phyloP scores from a whole-genome alignment of 2,797 vertebrate genomes.

The Hirundo rustica region DNA sequence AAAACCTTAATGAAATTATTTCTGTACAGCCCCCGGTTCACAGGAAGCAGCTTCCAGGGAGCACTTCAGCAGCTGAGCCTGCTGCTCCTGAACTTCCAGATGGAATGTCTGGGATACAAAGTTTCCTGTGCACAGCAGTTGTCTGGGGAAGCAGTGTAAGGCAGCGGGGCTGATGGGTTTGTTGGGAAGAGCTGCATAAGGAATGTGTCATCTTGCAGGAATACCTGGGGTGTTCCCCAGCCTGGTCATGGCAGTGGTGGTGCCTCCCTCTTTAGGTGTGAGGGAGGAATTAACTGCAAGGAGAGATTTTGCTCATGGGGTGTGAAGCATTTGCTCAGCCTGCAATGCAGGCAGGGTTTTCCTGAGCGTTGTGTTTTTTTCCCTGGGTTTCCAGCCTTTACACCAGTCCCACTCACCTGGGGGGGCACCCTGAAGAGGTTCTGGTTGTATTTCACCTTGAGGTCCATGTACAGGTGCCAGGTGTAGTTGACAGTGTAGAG shows the following conservation, averaged over 20 bases:
- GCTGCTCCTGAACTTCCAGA: not conserved
- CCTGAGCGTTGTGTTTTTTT: not conserved
- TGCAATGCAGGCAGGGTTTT: not conserved
- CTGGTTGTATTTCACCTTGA: slow-evolving; percentile 78
- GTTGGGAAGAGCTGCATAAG: not conserved
- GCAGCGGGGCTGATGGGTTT: not conserved
- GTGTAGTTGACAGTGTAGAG: slow-evolving; percentile 88
- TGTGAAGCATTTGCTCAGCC: slow-evolving; percentile 53
- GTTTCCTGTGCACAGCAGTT: not conserved
- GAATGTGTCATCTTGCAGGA: not conserved
- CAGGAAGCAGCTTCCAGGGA: not conserved
- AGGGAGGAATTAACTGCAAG: not conserved
- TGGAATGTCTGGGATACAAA: not conserved
- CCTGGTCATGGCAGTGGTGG: not conserved
- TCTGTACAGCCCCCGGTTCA: not conserved
- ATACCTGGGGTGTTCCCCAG: not conserved
- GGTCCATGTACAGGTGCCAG: slow-evolving; percentile 81
- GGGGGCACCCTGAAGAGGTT: slow-evolving; percentile 67
- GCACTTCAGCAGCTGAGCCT: not conserved
- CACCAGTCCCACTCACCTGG: slow-evolving; percentile 69
- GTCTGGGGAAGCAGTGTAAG: rapidly evolving
- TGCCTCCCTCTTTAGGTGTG: not conserved
- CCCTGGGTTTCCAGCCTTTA: not conserved
- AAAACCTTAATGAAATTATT: not conserved
- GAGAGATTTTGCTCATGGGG: not conserved